Base-by-base conservation (phyloP, 2,797 vertebrate species). In the Hephaestus fuliginosus region DNA sequence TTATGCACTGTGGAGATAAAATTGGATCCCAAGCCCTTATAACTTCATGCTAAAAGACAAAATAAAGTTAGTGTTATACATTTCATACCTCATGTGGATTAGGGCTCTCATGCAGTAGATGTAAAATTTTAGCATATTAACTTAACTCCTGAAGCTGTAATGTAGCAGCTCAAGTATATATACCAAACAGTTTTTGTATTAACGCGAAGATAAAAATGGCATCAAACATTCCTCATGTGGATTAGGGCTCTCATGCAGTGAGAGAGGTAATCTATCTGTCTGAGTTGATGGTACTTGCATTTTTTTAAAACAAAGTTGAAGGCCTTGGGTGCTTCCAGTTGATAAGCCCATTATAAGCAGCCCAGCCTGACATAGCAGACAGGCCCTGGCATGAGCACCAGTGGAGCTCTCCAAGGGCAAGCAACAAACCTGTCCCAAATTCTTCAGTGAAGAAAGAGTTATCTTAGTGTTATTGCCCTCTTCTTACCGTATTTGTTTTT, bases 291-390 rank as follows among this genome's bases (percentile, higher is more conserved):
- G 33, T 69, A 63, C 74, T 83, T 69, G 56, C 18, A 72, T 81
- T 80, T 74, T 48, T 74, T 48, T 62, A 0, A 0, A 76, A 70
- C 64, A 72, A 61, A 66, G 36, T 39, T 70, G 11, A 86, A 83
- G 55, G 68, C 88, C 86, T 84, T 46, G n/a, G 72, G 70, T 2
- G 17, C 20, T 81, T 82, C 30, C 36, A 60, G 44, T 79, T 1
- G 52, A 85, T 89, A 82, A 85, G 74, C 28, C 62, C 18, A 48
- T 83, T 73, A 71, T 41, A 64, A 62, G 39, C 74, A 56, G n/a
- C 41, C 61, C 44, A 51, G 74, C 25, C 71, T 81, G 83, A 82
- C 78, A 86, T 69, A 86, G 85, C 88, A 91, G 73, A 87, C 86
- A 82, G 73, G 88, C 64, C 86, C 83, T 82, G 87, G 78, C 84